phyloP scores from a whole-genome alignment of 37 sponge, comb jelly and placozoan species.

The Mnemiopsis leidyi region DNA sequence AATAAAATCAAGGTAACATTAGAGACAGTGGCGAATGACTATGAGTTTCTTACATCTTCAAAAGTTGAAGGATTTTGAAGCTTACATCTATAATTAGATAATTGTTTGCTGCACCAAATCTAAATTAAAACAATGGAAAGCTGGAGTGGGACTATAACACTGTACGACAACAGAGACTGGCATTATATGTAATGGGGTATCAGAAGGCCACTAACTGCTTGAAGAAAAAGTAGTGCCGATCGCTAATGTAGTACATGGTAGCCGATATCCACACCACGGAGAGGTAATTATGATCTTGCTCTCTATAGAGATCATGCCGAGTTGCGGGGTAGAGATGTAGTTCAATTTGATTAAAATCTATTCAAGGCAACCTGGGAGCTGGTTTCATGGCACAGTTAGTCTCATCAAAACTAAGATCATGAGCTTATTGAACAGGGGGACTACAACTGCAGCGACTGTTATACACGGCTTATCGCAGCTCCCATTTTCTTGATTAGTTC shows the following conservation, averaged over 20 bases:
- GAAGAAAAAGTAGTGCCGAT: not conserved
- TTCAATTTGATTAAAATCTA: not conserved
- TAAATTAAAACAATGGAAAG: no score
- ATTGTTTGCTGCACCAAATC: no score
- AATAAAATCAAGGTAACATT: no score
- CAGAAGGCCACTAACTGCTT: not conserved
- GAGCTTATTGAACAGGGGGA: not conserved
- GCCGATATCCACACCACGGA: not conserved
- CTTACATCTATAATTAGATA: no score
- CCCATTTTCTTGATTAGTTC: not conserved
- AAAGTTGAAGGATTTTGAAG: no score
- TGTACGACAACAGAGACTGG: not conserved
- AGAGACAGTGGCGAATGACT: no score
- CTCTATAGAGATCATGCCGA: no score
- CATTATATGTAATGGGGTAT: not conserved
- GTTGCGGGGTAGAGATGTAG: not conserved
- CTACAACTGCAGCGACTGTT: not conserved
- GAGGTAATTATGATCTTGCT: not conserved
- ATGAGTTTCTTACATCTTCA: no score
- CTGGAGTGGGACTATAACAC: not conserved
- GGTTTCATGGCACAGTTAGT: no score
- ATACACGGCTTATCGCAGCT: no score
- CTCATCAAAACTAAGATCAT: not conserved
- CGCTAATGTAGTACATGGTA: not conserved
- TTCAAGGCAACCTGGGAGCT: no score